These are phyloP conservation scores for Varanus salvator DNA, from an alignment of 2,113 vertebrate species.

Conservation along the genomic window DNA sequence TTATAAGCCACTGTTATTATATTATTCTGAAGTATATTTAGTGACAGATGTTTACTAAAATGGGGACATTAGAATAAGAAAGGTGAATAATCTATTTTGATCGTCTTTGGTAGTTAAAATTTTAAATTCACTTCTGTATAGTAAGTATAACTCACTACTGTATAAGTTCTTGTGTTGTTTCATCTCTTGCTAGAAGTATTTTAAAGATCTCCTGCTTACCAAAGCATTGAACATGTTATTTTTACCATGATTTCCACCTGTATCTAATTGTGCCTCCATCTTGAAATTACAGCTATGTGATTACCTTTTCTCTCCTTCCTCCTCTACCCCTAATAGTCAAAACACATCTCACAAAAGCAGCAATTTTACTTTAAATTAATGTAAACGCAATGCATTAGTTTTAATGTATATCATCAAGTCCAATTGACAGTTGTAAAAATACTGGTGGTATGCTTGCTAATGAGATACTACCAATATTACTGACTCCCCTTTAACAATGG, in stretches of 20 bases:
- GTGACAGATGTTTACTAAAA: conserved; percentile 26
- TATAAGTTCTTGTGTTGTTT: not conserved
- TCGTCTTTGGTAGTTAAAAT: not conserved
- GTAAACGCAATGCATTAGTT: not conserved
- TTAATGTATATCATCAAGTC: not conserved
- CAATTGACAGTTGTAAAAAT: not conserved
- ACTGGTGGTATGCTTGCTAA: not conserved
- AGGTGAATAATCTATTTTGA: not conserved
- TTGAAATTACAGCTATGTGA: not conserved
- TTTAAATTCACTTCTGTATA: too few relatives aligned
- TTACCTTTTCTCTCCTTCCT: not conserved
- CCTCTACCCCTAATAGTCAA: not conserved
- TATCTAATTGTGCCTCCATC: not conserved
- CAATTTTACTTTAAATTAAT: not conserved
- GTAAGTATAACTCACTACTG: not conserved
- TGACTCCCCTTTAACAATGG: not conserved
- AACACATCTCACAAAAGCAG: not conserved
- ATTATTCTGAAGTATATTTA: conserved; percentile 24
- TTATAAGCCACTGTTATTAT: conserved; percentile 18
- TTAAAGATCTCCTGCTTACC: not conserved
- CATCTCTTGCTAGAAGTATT: not conserved
- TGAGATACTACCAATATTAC: not conserved
- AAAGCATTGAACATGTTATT: not conserved
- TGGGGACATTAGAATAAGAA: conserved; percentile 3
- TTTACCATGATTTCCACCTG: not conserved